Conservation (phyloP, 1,140 invertebrate genomes). For the Trachymyrmex septentrionalis region DNA sequence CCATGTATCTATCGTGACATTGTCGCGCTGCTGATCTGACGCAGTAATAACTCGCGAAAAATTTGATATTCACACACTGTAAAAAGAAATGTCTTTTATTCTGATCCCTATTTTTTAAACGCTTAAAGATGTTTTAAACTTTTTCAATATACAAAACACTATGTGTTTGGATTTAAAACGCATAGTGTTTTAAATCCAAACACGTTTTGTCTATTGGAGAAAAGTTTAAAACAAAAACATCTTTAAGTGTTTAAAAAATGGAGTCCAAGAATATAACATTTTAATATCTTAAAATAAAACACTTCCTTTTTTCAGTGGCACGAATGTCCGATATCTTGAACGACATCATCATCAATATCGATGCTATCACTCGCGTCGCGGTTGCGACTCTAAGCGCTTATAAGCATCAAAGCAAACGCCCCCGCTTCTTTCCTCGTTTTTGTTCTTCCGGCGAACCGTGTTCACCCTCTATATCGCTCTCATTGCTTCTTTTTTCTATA, state of each 20-base stretch:
- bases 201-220: no score
- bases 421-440: constrained; percentile 53
- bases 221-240: no score
- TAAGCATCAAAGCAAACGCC: constrained; percentile 58
- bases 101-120: no score
- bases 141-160: no score
- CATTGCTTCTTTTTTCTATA: neutral
- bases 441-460: constrained; percentile 7
- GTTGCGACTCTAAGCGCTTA: constrained; percentile 1
- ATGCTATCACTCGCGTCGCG: neutral
- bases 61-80: constrained; percentile 4
- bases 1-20: neutral
- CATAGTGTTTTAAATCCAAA: no score
- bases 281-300: no score
- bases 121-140: no score
- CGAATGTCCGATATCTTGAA: neutral
- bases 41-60: neutral
- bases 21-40: neutral
- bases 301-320: no score
- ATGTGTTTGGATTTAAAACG: no score
- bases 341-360: constrained; percentile 10
- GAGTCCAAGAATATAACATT: no score
- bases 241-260: no score
- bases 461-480: constrained; percentile 9
- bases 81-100: no score